A percentile compares a stretch with the other conserved stretches of the same genome.
phyloP scores from a whole-genome alignment of 2,888 invertebrate genomes.

The Diogma glabrata region DNA sequence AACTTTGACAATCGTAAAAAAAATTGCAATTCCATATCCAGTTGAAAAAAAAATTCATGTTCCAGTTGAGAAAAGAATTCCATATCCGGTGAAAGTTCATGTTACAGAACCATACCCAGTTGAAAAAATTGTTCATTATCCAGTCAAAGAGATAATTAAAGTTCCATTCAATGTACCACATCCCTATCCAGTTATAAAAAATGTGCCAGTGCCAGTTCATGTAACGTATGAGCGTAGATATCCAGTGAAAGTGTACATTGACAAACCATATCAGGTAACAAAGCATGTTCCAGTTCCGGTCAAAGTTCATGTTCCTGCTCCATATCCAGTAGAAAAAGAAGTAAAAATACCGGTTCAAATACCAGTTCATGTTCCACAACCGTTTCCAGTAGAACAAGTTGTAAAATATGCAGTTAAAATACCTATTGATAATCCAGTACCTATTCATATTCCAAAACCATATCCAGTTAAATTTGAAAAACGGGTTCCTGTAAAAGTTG shows the following conservation, averaged over 20 bases:
- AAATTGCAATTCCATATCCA: constrained; percentile 51
- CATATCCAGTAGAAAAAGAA: constrained; percentile 52
- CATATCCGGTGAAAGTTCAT: constrained; percentile 42
- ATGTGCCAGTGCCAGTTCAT: constrained; percentile 40
- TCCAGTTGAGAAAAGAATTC: constrained; percentile 45
- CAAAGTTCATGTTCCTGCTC: constrained; percentile 54
- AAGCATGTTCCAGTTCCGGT: constrained; percentile 49
- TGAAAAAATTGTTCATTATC: constrained; percentile 41
- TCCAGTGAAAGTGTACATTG: constrained; percentile 52
- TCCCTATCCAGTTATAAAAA: constrained; percentile 49
- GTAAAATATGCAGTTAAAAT: constrained; percentile 27
- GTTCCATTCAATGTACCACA: constrained; percentile 42
- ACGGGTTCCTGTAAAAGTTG: constrained; percentile 48
- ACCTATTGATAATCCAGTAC: constrained; percentile 27
- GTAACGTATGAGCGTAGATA: constrained; percentile 28
- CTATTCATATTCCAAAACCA: constrained; percentile 48
- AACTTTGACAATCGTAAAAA: constrained; percentile 53
- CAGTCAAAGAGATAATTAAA: constrained; percentile 47
- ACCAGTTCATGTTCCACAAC: constrained; percentile 2
- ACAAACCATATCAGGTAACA: constrained; percentile 51
- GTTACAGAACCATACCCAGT: constrained; percentile 36
- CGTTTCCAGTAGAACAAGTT: constrained; percentile 36
- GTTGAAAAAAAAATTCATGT: constrained; percentile 53
- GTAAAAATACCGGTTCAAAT: not conserved
- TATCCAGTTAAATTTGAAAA: constrained; percentile 14